Percentiles rank a stretch among this genome's conserved stretches.
Evolutionary conservation across 2,888 invertebrate species (phyloP).

Genomic region (Crioceris asparagi): DNA sequence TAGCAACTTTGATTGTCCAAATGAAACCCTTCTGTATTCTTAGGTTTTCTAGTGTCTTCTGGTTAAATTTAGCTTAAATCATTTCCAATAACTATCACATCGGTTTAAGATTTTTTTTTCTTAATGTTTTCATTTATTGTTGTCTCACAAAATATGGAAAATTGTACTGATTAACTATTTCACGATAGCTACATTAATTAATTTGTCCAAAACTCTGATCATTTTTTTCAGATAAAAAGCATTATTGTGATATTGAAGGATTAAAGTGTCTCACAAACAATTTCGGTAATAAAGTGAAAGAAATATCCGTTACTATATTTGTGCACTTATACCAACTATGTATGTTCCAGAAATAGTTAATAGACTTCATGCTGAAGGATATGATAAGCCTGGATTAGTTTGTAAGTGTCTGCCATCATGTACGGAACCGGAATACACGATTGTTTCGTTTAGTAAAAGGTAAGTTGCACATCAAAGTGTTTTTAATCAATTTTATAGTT

Average conservation of each 20-base stretch:
- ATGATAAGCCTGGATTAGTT: conserved; percentile 37
- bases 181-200: too few relatives aligned
- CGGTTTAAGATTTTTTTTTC: too few relatives aligned
- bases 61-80: too few relatives aligned
- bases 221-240: conserved; percentile 36
- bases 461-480: too few relatives aligned
- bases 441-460: conserved; percentile 41
- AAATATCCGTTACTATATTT: background rate
- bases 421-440: conserved; percentile 47
- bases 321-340: conserved; percentile 5
- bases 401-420: conserved; percentile 52
- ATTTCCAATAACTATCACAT: too few relatives aligned
- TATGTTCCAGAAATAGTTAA: conserved; percentile 35
- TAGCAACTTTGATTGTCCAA: too few relatives aligned
- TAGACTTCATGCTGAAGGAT: conserved; percentile 34
- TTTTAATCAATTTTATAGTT: too few relatives aligned
- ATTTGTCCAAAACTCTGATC: background rate
- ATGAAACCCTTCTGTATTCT: too few relatives aligned
- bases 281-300: conserved; percentile 31
- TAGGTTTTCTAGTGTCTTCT: too few relatives aligned
- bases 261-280: conserved; percentile 44
- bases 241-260: conserved; percentile 44
- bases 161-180: too few relatives aligned
- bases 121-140: too few relatives aligned
- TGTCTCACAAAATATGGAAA: too few relatives aligned